Evolutionary conservation across 2,888 invertebrate species (phyloP).

Genomic region (Rapana venosa): DNA sequence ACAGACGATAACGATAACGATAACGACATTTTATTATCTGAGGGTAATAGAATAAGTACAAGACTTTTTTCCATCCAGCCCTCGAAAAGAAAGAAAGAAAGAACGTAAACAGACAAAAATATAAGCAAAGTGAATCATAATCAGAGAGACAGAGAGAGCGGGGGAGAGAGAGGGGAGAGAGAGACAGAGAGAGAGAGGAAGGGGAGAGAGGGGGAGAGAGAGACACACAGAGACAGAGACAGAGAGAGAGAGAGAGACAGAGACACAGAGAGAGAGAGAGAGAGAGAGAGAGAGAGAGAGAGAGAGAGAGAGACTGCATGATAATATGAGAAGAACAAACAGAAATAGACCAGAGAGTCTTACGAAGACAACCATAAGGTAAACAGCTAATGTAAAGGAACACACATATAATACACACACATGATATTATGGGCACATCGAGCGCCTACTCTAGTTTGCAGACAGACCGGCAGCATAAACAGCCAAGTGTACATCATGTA

Average conservation of each 20-base stretch:
- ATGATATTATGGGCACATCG: neutral
- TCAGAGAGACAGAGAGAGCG: neutral
- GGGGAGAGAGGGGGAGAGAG: neutral
- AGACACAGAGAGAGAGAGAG: neutral
- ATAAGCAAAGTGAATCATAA: neutral
- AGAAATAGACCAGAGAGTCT: too few species aligned
- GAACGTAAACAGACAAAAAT: neutral
- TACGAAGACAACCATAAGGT: too few species aligned
- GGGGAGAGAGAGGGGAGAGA: neutral
- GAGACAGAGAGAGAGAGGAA: neutral
- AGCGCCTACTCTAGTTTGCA: too few species aligned
- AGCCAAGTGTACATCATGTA: too few species aligned
- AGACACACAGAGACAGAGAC: neutral
- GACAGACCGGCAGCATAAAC: too few species aligned
- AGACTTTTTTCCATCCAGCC: too few species aligned
- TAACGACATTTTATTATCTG: too few species aligned
- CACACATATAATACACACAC: neutral
- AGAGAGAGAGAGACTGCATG: neutral
- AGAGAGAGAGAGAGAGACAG: slow-evolving; percentile 7
- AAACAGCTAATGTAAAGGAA: too few species aligned
- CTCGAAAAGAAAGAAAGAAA: too few species aligned
- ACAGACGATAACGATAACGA: too few species aligned
- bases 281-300: neutral
- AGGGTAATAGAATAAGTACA: too few species aligned
- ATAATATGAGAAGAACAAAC: too few species aligned